Evolutionary conservation across 2,888 invertebrate genomes (phyloP).

Genomic region (Trichogramma dendrolimi): DNA sequence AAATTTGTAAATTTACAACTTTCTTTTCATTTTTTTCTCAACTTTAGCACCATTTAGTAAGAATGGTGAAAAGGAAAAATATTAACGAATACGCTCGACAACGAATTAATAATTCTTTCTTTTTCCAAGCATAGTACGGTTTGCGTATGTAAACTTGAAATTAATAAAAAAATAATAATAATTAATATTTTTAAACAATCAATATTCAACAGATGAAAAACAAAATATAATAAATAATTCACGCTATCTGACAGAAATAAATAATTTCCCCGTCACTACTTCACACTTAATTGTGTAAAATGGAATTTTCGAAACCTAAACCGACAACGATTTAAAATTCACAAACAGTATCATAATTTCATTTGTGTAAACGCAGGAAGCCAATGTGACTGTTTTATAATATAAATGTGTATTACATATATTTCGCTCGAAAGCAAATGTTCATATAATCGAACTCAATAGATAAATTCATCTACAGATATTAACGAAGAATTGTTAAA

Average conservation of each 20-base stretch:
- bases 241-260: slow-evolving; percentile 12
- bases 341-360: no score
- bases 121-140: neutral
- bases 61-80: slow-evolving; percentile 20
- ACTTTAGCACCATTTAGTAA: neutral
- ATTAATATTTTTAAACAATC: slow-evolving; percentile 20
- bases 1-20: slow-evolving; percentile 20
- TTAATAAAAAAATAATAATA: slow-evolving; percentile 22
- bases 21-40: slow-evolving; percentile 21
- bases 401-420: slow-evolving; percentile 1
- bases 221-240: slow-evolving; percentile 13
- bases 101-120: slow-evolving; percentile 18
- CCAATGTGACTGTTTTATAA: slow-evolving; percentile 27
- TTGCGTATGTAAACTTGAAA: slow-evolving; percentile 22
- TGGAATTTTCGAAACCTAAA: no score
- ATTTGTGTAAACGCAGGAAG: slow-evolving; percentile 18
- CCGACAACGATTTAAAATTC: no score
- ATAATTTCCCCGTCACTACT: neutral
- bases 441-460: slow-evolving; percentile 27
- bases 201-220: slow-evolving; percentile 19
- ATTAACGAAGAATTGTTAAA: slow-evolving; percentile 22
- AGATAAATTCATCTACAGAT: slow-evolving; percentile 19
- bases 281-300: no score
- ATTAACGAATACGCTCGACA: slow-evolving; percentile 10
- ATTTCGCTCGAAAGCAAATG: slow-evolving; percentile 24